Base-by-base conservation (phyloP, 2,797 vertebrate genomes). In the Nasua narica region DNA sequence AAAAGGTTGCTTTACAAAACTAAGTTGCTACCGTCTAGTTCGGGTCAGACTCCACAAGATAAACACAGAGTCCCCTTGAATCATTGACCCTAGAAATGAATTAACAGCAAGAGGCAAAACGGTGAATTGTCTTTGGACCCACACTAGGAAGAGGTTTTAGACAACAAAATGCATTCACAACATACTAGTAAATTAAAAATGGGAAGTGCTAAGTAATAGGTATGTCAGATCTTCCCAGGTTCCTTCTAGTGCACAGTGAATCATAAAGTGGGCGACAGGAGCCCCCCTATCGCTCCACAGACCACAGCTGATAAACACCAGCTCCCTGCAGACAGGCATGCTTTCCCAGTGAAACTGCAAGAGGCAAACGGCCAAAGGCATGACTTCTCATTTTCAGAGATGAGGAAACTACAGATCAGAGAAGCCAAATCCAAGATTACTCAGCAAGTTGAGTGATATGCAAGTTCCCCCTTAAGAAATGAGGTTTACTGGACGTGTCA, bases 171-270 rank as follows among this genome's bases (percentile, higher is more conserved):
- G 43, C 12, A 35, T 84, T 84, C 37, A 78, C 12, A 90, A 90
- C 46, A 50, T 2, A 56, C 8, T 77, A 40, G 54, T 40, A 88
- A 96, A 62, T 84, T 32, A 77, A 69, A 95, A 92, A 72, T 5
- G 60, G 72, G 94, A 85, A 85, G 16, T 72, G 84, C 50, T 83
- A 83, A 90, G 40, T 56, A 85, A 27, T 29, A 54, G 32, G 43
- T 37, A 13, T 29, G 27, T 12, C 37, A 76, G 56, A 32, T 70
- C n/a, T 95, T 29, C 78, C 58, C 92, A 96, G 96, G 88, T 94
- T 87, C 95, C 99, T 99, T 98, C 99, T 99, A 99, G 70, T 99
- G 54, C 25, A 62, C 13, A 87, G 40, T 29, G 88, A 91, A 77
- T 87, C 37, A 88, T 50, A 35, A 87, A 91, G 60, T 11, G 40